Percentiles rank a stretch among this genome's conserved stretches.
Evolutionary conservation across 1,140 invertebrate species (phyloP).

Genomic region (Megalonaias nervosa): DNA sequence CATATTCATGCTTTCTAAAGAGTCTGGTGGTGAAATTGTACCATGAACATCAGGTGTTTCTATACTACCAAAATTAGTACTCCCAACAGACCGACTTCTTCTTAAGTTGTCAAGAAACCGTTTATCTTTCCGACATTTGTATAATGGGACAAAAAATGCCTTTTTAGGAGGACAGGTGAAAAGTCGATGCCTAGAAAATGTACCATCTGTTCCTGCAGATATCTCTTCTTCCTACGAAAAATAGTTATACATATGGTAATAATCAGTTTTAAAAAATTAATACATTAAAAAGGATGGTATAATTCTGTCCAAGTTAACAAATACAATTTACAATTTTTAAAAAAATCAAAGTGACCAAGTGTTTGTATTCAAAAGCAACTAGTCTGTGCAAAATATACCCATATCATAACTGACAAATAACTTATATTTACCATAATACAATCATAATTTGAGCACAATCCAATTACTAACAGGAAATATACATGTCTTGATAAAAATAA

Average conservation of each 20-base stretch:
- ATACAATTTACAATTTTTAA: not conserved
- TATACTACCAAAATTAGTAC: constrained; percentile 73
- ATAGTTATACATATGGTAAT: not conserved
- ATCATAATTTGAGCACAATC: too few species aligned
- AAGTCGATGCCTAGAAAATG: constrained; percentile 79
- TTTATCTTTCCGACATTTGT: constrained; percentile 84
- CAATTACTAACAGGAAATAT: too few species aligned
- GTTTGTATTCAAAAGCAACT: not conserved
- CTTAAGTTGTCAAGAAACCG: constrained; percentile 76
- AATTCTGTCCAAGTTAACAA: not conserved
- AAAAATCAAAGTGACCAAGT: not conserved
- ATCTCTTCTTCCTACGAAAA: constrained; percentile 84
- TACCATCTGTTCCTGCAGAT: constrained; percentile 82
- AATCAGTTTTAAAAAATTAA: not conserved
- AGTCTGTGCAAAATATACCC: not conserved
- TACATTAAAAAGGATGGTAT: not conserved
- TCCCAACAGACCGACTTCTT: constrained; percentile 12
- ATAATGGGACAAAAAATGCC: constrained; percentile 84
- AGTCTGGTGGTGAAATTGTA: constrained; percentile 81
- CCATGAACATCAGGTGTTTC: constrained; percentile 86
- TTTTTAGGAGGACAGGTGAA: constrained; percentile 82
- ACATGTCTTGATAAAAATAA: too few species aligned
- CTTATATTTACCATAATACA: too few species aligned
- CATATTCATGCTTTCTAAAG: constrained; percentile 38
- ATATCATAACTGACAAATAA: not conserved